phyloP scores from a whole-genome alignment of 1,140 invertebrate genomes.

The Asbolus verrucosus region DNA sequence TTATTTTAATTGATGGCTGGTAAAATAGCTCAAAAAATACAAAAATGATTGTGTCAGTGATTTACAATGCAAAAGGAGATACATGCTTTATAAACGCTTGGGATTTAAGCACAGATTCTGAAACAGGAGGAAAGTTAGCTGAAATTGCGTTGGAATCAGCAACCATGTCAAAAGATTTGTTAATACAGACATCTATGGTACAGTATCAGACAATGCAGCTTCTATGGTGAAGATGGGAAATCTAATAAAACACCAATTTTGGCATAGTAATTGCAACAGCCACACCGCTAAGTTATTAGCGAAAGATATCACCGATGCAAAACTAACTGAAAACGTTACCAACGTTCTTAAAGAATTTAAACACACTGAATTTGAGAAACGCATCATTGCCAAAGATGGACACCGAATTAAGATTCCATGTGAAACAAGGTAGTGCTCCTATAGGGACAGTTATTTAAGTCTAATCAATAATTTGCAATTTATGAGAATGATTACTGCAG shows the following conservation, averaged over 20 bases:
- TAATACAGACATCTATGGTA: not conserved
- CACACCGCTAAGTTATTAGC: not conserved
- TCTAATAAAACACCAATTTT: not conserved
- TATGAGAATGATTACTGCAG: too few species aligned
- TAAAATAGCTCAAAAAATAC: not conserved
- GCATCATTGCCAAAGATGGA: not conserved
- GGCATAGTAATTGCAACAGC: not conserved
- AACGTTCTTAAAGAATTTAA: too few species aligned
- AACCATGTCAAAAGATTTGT: not conserved
- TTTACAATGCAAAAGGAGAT: not conserved
- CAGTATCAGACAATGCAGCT: not conserved
- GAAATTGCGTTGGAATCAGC: too few species aligned
- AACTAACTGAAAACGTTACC: too few species aligned
- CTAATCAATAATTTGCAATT: too few species aligned
- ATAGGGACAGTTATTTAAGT: too few species aligned
- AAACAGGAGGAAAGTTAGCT: not conserved
- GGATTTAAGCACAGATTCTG: not conserved
- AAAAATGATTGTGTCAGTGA: not conserved
- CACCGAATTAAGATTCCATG: too few species aligned
- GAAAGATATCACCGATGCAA: too few species aligned
- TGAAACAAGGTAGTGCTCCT: too few species aligned
- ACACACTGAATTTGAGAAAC: too few species aligned
- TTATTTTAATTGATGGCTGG: not conserved
- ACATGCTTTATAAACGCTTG: not conserved
- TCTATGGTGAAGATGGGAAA: not conserved